Evolutionary conservation across 2,888 invertebrate genomes (phyloP), one percentile per base, ranked within the genome.

Genomic region (Plagodis dolabraria): DNA sequence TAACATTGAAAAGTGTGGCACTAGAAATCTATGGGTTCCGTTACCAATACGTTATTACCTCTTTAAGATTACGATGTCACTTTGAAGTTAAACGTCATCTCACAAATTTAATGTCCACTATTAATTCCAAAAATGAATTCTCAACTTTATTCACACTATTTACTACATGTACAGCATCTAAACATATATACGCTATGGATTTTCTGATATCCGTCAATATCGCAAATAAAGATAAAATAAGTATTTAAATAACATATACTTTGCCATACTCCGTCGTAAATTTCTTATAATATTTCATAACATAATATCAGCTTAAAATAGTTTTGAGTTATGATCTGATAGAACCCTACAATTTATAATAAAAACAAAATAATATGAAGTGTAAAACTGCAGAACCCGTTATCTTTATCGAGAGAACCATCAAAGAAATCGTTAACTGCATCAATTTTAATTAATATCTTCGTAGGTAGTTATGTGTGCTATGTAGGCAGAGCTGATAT

Each of bases 381-480:
- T 59, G 53, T 59, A 53, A 63, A 69, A 64, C 64, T 65, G 61
- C 60, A 67, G 53, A 54, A 49, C 52, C 67, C 67, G 69, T 69
- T 69, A 69, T 55, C 36, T 65, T 65, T 64, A 67, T 67, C 69
- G 63, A 63, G 56, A 58, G 57, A 62, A 56, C 61, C 64, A 65
- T 69, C 67, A 55, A 53, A 66, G 61, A 69, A 65, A 67, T 69
- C 63, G 65, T 69, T 65, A 67, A 63, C 62, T 64, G 64, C 69
- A 64, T 67, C 65, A 49, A 63, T 66, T 64, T 65, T 67, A 69
- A 69, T 69, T 64, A 69, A 63, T 63, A 64, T 47, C 61, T 62
- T 47, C 46, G 50, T 55, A 53, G 44, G 50, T 56, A 53, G 53
- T 49, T 58, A 58, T 57, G 59, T 53, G 61, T 38, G 47, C 2